phyloP scores from a whole-genome alignment of 2,113 vertebrate genomes.

The Grus americana region DNA sequence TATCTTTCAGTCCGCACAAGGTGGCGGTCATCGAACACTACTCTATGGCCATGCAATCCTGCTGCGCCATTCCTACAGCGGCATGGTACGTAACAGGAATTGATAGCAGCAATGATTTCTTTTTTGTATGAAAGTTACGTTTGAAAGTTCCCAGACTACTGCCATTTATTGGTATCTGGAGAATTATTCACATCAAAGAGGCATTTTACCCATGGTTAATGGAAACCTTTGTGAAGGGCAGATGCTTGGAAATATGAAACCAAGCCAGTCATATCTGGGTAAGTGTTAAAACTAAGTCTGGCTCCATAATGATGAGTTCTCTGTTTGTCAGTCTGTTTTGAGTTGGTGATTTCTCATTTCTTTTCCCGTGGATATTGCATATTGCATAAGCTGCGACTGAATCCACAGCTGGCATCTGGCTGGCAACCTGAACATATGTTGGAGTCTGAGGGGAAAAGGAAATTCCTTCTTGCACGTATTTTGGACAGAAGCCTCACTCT shows the following conservation, averaged over 20 bases:
- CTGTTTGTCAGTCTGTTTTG: neutral
- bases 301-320: neutral
- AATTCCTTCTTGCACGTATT: neutral
- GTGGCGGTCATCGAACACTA: conserved; percentile 90
- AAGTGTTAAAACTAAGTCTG: neutral
- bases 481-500: neutral
- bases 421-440: neutral
- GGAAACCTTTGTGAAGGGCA: neutral
- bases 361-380: neutral
- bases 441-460: neutral
- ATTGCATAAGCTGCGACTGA: neutral
- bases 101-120: neutral
- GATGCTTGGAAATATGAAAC: neutral
- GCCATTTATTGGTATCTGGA: neutral
- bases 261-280: neutral
- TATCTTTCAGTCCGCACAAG: conserved; percentile 84
- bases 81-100: conserved; percentile 83
- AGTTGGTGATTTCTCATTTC: neutral
- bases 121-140: neutral
- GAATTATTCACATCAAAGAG: neutral
- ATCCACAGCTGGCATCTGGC: neutral
- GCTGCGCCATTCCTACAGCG: conserved; percentile 94
- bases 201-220: neutral
- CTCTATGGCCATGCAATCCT: conserved; percentile 93
- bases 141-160: neutral